Evolutionary conservation across 2,113 vertebrate genomes (phyloP).

Genomic region (Cisticola juncidis): DNA sequence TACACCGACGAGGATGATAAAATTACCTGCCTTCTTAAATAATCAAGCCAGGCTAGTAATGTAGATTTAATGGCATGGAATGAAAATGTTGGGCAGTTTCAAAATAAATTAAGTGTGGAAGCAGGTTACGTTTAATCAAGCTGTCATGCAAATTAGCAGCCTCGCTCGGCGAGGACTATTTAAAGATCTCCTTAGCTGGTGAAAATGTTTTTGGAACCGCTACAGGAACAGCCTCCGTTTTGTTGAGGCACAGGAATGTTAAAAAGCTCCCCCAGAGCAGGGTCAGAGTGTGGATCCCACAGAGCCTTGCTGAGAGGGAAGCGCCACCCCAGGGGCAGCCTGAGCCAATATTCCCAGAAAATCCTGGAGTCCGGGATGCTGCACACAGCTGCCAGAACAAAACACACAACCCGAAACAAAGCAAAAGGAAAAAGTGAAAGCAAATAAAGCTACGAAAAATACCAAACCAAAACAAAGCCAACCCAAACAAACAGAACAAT

Average conservation of each 20-base stretch:
- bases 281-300: accelerated
- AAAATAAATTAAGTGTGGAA: constrained; percentile 45
- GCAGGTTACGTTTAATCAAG: constrained; percentile 37
- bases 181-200: neutral
- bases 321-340: neutral
- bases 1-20: neutral
- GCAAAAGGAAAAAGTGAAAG: neutral
- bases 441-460: neutral
- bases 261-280: neutral
- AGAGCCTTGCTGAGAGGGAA: neutral
- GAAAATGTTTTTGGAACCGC: neutral
- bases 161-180: neutral
- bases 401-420: accelerated
- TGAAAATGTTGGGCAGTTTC: neutral
- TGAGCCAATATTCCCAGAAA: neutral
- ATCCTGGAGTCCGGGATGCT: neutral
- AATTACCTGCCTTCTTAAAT: neutral
- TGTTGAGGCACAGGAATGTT: neutral
- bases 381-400: neutral
- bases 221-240: neutral
- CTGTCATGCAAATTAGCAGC: constrained; percentile 4
- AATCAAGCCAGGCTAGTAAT: neutral
- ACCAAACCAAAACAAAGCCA: neutral
- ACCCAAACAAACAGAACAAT: neutral
- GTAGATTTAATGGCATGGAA: neutral